Evolutionary conservation across 92 coral and sea anemone species (phyloP).

Genomic region (Desmophyllum pertusum): DNA sequence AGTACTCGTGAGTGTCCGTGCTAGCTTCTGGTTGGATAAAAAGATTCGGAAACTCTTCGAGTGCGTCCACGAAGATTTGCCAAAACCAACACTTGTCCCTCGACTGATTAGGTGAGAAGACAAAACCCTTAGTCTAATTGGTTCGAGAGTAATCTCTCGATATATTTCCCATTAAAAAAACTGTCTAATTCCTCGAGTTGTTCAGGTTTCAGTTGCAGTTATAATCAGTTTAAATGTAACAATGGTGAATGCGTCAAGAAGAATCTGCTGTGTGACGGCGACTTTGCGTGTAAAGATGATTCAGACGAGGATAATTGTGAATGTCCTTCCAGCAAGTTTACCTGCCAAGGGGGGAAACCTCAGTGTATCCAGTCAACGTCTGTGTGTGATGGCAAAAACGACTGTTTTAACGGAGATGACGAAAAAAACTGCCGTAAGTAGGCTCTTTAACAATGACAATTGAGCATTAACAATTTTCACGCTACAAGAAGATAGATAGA

Average conservation of each 20-base stretch:
- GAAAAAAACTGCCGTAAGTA: constrained; percentile 62
- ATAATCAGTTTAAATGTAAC: constrained; percentile 60
- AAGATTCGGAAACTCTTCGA: too few relatives aligned
- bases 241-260: constrained; percentile 63
- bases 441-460: too few relatives aligned
- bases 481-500: too few relatives aligned
- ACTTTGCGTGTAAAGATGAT: constrained; percentile 59
- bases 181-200: background rate
- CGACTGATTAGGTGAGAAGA: background rate
- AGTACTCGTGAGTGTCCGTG: too few relatives aligned
- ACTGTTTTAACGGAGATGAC: constrained; percentile 53
- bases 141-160: too few relatives aligned
- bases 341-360: constrained; percentile 58
- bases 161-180: background rate
- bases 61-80: too few relatives aligned
- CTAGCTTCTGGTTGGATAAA: too few relatives aligned
- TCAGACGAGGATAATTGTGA: constrained; percentile 70
- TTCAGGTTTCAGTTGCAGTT: constrained; percentile 48
- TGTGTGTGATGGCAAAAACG: constrained; percentile 56
- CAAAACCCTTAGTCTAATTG: background rate
- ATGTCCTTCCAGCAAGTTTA: constrained; percentile 60
- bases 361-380: constrained; percentile 41
- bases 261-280: constrained; percentile 63
- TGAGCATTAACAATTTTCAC: background rate
- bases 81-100: too few relatives aligned